These are phyloP conservation scores for Genyomyrus donnyi DNA, from an alignment of 2,113 vertebrate genomes.

Conservation along the genomic window DNA sequence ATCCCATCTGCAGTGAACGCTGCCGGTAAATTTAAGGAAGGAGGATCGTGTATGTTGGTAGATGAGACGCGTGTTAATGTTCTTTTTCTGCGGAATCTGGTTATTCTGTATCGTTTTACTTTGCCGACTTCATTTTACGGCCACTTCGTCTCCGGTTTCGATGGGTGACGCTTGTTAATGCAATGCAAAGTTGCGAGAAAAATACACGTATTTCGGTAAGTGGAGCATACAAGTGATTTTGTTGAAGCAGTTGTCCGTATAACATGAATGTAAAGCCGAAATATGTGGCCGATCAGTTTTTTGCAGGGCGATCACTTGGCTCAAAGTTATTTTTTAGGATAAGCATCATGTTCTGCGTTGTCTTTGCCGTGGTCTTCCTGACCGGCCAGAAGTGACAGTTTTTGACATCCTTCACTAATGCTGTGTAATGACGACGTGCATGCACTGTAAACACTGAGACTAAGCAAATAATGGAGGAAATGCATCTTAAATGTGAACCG, in stretches of 20 bases:
- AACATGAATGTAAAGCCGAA: neutral
- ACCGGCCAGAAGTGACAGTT: neutral
- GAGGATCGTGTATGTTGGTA: neutral
- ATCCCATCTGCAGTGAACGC: conserved; percentile 22
- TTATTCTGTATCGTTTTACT: conserved; percentile 2
- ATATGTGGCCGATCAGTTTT: neutral
- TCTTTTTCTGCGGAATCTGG: neutral
- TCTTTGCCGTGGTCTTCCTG: neutral
- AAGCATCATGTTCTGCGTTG: neutral
- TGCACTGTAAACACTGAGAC: neutral
- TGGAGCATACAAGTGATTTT: neutral
- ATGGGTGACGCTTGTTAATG: neutral
- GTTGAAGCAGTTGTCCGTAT: neutral
- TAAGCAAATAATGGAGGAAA: neutral
- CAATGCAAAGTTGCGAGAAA: neutral
- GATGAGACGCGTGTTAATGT: neutral
- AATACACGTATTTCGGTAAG: neutral
- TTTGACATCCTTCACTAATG: neutral
- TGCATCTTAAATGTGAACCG: neutral
- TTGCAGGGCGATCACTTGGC: neutral
- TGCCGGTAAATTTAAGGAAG: neutral
- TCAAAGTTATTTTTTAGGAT: neutral
- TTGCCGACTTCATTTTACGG: neutral
- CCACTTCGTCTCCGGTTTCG: neutral
- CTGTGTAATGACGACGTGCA: neutral